Evolutionary conservation across 1,140 invertebrate species (phyloP).

Genomic region (Pemphigus obesinymphae): DNA sequence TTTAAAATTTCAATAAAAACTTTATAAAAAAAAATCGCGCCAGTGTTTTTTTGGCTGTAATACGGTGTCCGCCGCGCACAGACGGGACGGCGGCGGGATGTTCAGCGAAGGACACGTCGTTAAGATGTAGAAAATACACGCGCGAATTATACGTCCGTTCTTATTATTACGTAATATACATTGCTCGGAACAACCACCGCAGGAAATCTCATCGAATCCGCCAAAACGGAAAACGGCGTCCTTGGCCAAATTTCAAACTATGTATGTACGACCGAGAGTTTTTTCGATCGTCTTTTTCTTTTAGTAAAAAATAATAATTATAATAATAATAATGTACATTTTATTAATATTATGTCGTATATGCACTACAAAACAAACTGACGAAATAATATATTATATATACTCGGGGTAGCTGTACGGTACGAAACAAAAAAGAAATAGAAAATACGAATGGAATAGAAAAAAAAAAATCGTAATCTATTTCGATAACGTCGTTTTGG

Average conservation of each 20-base stretch:
- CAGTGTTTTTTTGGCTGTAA: background rate
- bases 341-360: too few relatives aligned
- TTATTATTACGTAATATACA: background rate
- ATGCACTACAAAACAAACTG: background rate
- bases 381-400: background rate
- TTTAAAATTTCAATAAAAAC: background rate
- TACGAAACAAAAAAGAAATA: background rate
- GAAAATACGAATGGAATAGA: too few relatives aligned
- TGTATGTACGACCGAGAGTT: background rate
- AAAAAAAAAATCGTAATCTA: background rate
- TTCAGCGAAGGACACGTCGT: background rate
- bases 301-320: background rate
- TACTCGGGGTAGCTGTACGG: background rate
- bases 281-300: too few relatives aligned
- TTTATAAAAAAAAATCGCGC: too few relatives aligned
- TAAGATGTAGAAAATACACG: background rate
- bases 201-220: background rate
- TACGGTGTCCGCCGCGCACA: background rate
- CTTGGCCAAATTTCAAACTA: background rate
- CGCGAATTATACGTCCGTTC: background rate
- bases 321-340: background rate
- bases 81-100: too few relatives aligned
- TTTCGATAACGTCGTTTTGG: background rate
- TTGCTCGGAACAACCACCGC: background rate
- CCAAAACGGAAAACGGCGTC: background rate